A percentile compares a stretch with the other conserved stretches of the same genome.
Conservation (phyloP, 2,888 invertebrate genomes). For the Bibio marci region DNA sequence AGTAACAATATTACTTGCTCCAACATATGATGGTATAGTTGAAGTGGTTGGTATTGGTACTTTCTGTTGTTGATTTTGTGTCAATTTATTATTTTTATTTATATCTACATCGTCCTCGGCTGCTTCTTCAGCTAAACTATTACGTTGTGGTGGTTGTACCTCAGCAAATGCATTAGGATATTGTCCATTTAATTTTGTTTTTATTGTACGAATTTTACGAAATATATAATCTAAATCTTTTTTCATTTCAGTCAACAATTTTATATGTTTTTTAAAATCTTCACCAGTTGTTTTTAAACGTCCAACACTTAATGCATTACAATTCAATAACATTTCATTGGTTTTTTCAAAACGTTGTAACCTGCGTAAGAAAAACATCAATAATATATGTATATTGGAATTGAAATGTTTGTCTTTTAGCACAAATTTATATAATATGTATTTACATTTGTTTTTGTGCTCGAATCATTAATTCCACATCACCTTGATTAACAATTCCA, state of each 20-base stretch:
- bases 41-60: constrained; percentile 27
- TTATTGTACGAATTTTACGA: constrained; percentile 71
- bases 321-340: constrained; percentile 96
- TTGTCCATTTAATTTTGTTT: constrained; percentile 57
- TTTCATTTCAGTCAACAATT: constrained; percentile 74
- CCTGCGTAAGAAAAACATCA: constrained; percentile 34
- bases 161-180: constrained; percentile 49
- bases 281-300: constrained; percentile 69
- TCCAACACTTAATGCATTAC: constrained; percentile 81
- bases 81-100: constrained; percentile 20
- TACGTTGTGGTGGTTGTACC: constrained; percentile 32
- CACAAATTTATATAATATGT: not conserved
- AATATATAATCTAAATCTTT: constrained; percentile 91
- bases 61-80: constrained; percentile 15
- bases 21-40: no score
- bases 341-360: constrained; percentile 94
- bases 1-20: no score
- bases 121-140: constrained; percentile 30
- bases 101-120: constrained; percentile 29
- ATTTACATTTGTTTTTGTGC: constrained; percentile 83
- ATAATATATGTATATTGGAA: not conserved
- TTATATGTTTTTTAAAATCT: constrained; percentile 84
- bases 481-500: constrained; percentile 79
- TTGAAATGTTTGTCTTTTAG: not conserved
- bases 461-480: constrained; percentile 75